A percentile compares a stretch with the other conserved stretches of the same genome.
phyloP scores from a whole-genome alignment of 2,888 invertebrate genomes.

The Mythimna vitellina region DNA sequence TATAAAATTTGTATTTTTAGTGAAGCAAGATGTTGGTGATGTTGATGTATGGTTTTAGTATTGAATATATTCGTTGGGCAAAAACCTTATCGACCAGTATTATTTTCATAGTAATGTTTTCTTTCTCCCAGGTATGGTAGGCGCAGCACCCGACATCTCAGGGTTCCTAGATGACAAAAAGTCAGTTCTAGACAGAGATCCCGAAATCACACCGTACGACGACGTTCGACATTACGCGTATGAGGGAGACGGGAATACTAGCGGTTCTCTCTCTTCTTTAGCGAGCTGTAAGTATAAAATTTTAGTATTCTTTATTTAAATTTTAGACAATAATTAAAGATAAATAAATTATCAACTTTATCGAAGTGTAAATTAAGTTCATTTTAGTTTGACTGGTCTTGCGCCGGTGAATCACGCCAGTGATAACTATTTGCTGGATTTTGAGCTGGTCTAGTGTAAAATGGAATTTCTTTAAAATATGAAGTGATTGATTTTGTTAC shows the following conservation, averaged over 20 bases:
- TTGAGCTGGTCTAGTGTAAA: neutral
- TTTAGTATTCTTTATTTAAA: neutral
- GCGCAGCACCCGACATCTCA: conserved; percentile 94
- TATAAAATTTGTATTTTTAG: too few species aligned
- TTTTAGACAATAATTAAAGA: neutral
- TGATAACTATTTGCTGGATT: neutral
- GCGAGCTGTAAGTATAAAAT: conserved; percentile 93
- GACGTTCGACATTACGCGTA: conserved; percentile 99
- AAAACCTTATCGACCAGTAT: too few species aligned
- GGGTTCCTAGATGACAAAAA: conserved; percentile 97
- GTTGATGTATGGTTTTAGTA: too few species aligned
- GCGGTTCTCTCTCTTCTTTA: conserved; percentile 97
- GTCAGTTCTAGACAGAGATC: conserved; percentile 97
- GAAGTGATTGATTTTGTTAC: neutral
- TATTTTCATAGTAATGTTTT: neutral
- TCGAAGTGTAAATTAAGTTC: neutral
- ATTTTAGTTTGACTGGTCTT: neutral
- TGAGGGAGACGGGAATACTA: conserved; percentile 98
- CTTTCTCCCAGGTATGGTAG: conserved; percentile 74
- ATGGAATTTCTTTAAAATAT: neutral
- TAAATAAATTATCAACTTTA: neutral
- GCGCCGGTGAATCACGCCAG: neutral
- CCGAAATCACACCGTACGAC: conserved; percentile 97
- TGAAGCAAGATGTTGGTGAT: too few species aligned
- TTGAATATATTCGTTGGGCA: too few species aligned